Evolutionary conservation across 2,113 vertebrate species (phyloP), one percentile per base, ranked within the genome.

Genomic region (Atherinomorus stipes): DNA sequence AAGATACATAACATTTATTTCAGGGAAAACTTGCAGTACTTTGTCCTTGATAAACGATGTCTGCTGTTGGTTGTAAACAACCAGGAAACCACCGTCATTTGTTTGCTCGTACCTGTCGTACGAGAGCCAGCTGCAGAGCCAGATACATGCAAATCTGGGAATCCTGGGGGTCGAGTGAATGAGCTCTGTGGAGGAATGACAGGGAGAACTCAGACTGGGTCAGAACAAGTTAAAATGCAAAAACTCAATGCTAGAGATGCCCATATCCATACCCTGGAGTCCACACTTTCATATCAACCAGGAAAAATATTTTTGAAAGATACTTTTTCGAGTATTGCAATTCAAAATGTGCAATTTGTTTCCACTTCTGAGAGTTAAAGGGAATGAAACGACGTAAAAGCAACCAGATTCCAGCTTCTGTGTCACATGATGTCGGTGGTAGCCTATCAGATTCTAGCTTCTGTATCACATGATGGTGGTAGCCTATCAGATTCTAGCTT

Each of bases 111-210:
- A 99, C 98, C 97, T 99, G 97, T 81, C 98, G 95, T 57, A 98
- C 94, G 3, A 99, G 93, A 19, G 96, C 98, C 81, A 99, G 92
- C 88, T 99, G 98, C 80, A 99, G 92, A 19, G 98, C 94, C 7
- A 98, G 86, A 72, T 97, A 99, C 81, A 98, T 94, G 42, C 94
- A 93, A 72, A 97, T 94, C 60, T 96, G 96, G 49, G 95, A 89
- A 84, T 99, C 97, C n/a, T 92, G 90, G 0, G 95, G 95, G 22
- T 95, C 97, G 86, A 98, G 58, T 16, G 93, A 88, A 78, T 88
- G 94, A 73, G 98, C 98, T 91, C 98, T 99, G 91, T 25, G 52
- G 60, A 37, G 47, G 42, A 64, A 31, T 71, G 12, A 70, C 18
- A 74, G 44, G 78, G 0, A 45, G 5, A 47, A 47, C 7, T 7